phyloP scores from a whole-genome alignment of 2,888 invertebrate species.

The Escarpia spicata region DNA sequence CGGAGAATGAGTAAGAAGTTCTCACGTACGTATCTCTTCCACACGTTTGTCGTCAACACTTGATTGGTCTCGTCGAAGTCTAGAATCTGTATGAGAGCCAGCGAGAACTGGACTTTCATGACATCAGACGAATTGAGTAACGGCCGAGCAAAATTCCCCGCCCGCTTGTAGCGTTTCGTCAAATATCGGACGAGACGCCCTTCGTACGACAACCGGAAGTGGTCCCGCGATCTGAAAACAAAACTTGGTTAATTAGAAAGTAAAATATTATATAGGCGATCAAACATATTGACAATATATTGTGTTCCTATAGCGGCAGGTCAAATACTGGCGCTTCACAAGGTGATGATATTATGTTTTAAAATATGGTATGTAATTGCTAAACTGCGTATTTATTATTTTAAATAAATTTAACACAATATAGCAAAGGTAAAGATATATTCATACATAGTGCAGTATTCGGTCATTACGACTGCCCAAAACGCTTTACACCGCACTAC shows the following conservation, averaged over 20 bases:
- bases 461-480: no score
- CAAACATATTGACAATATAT: not conserved
- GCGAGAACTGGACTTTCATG: conserved; percentile 37
- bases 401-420: no score
- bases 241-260: not conserved
- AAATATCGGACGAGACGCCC: conserved; percentile 56
- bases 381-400: no score
- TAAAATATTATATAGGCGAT: not conserved
- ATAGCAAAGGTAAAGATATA: no score
- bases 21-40: conserved; percentile 43
- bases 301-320: no score
- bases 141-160: conserved; percentile 37
- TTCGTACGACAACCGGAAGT: conserved; percentile 57
- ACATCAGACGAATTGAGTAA: conserved; percentile 34
- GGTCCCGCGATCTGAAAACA: conserved; percentile 13
- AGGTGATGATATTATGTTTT: no score
- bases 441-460: no score
- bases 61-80: conserved; percentile 44
- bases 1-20: not conserved
- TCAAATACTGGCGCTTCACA: no score
- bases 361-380: no score
- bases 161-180: conserved; percentile 41
- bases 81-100: conserved; percentile 42
- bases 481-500: no score
- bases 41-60: conserved; percentile 40